Base-by-base conservation (phyloP, 2,888 invertebrate species). In the Scaptomyza polygonia region DNA sequence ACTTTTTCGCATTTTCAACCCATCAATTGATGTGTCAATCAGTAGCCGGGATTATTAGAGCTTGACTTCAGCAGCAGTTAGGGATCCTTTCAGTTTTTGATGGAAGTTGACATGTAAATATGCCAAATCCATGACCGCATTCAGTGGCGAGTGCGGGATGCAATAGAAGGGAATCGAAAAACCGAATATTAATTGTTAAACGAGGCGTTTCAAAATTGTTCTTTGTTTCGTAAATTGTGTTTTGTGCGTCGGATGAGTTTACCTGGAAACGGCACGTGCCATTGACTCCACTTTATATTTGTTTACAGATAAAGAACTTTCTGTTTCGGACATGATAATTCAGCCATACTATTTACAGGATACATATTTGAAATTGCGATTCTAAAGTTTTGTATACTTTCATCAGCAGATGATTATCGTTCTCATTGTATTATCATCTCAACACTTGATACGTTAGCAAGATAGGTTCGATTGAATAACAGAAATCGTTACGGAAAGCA, bases 151-250 rank as follows among this genome's bases (percentile, higher is more conserved):
- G 18, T 16, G 34, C 34, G 9, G 36, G 16, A 25, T 34, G 25
- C 42, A 18, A 18, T 40, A 11, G 30, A 44, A 32, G 30, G 39
- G 18, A 18, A 54, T 48, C 57, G 66, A 49, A 73, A 34, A 36
- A 29, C 34, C 40, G 44, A 53, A 57, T 79, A 79, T 79, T 73
- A 85, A 78, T 78, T 80, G 80, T 62, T 70, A 66, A 85, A 67
- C 86, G 76, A 67, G 57, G 75, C 88, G 56, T 67, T 70, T 70
- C 63, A 47, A 63, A 79, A 77, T 75, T 51, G 53, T 40, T 49
- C 68, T 62, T 76, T 80, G 72, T 78, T 65, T 63, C 42, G 47
- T 48, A 73, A 74, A 74, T 72, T 58, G 77, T 77, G 77, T 77
- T 39, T 62, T 53, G 16, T 32, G 14, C 27, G 18, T 36, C 25